These are phyloP conservation scores for Drosophila neonasuta DNA, from an alignment of 2,888 invertebrate genomes.

Conservation along the genomic window DNA sequence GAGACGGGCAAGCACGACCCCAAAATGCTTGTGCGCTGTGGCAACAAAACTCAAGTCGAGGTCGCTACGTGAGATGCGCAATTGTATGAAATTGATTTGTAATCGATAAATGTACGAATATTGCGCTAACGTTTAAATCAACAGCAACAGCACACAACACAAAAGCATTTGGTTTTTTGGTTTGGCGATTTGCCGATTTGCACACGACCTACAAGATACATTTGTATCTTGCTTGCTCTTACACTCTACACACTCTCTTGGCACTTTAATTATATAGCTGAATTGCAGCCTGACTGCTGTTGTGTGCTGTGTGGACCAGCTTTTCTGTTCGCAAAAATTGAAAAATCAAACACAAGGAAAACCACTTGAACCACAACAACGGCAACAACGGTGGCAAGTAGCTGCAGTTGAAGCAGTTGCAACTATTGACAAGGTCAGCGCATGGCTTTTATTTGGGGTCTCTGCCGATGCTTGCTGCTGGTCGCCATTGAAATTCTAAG, in stretches of 20 bases:
- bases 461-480: slow-evolving; percentile 26
- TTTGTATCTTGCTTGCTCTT: slow-evolving; percentile 33
- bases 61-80: slow-evolving; percentile 73
- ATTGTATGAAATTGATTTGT: slow-evolving; percentile 73
- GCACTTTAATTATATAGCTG: slow-evolving; percentile 59
- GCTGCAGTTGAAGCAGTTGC: slow-evolving; percentile 29
- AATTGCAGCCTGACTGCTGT: not conserved
- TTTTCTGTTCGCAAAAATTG: slow-evolving; percentile 34
- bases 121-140: slow-evolving; percentile 68
- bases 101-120: slow-evolving; percentile 76
- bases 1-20: slow-evolving; percentile 2
- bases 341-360: slow-evolving; percentile 81
- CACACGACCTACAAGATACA: slow-evolving; percentile 29
- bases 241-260: slow-evolving; percentile 13
- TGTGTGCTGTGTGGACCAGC: not conserved
- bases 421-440: slow-evolving; percentile 67
- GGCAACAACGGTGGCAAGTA: slow-evolving; percentile 28
- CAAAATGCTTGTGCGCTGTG: slow-evolving; percentile 9
- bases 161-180: slow-evolving; percentile 18
- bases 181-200: slow-evolving; percentile 32
- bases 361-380: slow-evolving; percentile 71
- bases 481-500: slow-evolving; percentile 66
- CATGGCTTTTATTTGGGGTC: slow-evolving; percentile 73
- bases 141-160: slow-evolving; percentile 25
- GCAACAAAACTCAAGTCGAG: slow-evolving; percentile 44